Evolutionary conservation across 1,140 invertebrate genomes (phyloP), one percentile per base, ranked within the genome.

Genomic region (Zaprionus taronus): DNA sequence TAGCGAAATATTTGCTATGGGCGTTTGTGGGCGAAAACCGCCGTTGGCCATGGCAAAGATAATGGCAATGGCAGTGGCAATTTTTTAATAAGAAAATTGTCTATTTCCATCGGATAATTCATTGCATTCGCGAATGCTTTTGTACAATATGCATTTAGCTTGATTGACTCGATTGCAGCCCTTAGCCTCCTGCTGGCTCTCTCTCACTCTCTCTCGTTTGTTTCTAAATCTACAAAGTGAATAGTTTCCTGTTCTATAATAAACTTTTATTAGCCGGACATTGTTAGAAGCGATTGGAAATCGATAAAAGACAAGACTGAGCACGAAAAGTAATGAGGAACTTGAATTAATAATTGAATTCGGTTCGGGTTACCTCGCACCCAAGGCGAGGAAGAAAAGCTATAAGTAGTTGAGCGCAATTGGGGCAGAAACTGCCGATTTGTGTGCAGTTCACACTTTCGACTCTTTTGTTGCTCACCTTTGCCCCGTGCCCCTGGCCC

Each of bases 311-410:
- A 65, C n/a, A 67, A 36, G 64, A 56, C 31, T 55, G 47, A 26
- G 12, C 63, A 55, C n/a, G 15, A 71, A 77, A 72, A 62, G 62
- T 63, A 79, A 76, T 73, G 62, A 64, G 20, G 79, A 83, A 73
- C 47, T 87, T 80, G 72, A 74, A 83, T 83, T 86, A 77, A 80
- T 86, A 80, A 80, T 89, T 86, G 67, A 89, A 89, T 89, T 80
- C 63, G 24, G 56, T 44, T 51, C 72, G 22, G 49, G 20, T 11
- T 51, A 4, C 20, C 2, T 17, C 47, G 41, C n/a, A 49, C 9
- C 17, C 20, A 17, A 47, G 15, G 0, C 15, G 38, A 41, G 15
- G 15, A 41, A 5, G 15, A 2, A 11, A 5, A 41, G n/a, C 2
- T 17, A 47, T 47, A 64, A 64, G 53, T 71, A 60, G 61, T 72